Evolutionary conservation across 1,140 invertebrate genomes (phyloP).

Genomic region (Tetragonula clypearis): DNA sequence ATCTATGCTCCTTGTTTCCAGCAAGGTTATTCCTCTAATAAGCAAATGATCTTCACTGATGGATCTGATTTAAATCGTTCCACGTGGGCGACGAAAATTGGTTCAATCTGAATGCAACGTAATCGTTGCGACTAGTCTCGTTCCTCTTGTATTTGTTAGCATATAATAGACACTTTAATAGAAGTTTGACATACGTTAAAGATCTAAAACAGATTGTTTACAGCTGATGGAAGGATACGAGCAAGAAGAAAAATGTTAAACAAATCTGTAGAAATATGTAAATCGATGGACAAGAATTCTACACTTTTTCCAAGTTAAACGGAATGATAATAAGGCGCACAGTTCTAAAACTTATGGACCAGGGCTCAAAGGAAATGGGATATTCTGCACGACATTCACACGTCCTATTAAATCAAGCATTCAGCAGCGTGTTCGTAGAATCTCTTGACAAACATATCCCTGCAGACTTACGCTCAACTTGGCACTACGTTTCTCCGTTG

Average conservation of each 20-base stretch:
- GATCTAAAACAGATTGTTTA: too few relatives aligned
- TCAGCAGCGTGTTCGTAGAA: neutral
- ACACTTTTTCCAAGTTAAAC: neutral
- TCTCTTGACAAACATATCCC: constrained; percentile 31
- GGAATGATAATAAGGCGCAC: neutral
- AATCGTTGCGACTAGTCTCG: constrained; percentile 22
- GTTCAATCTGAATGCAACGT: neutral
- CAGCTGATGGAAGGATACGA: too few relatives aligned
- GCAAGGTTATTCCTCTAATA: neutral
- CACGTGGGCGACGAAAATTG: constrained; percentile 39
- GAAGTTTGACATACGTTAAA: too few relatives aligned
- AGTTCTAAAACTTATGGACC: neutral
- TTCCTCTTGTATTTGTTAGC: neutral
- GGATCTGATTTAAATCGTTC: neutral
- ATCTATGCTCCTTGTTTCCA: neutral
- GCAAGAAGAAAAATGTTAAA: too few relatives aligned
- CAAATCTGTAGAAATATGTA: too few relatives aligned
- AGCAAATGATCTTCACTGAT: neutral
- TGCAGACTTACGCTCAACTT: constrained; percentile 5
- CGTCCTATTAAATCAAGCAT: constrained; percentile 35
- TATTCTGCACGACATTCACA: constrained; percentile 12
- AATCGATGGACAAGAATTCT: too few relatives aligned
- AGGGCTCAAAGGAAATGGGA: neutral
- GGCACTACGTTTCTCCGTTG: neutral
- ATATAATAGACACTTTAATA: neutral